Evolutionary conservation across 1,140 invertebrate genomes (phyloP).

Genomic region (Neuroterus valhalla): DNA sequence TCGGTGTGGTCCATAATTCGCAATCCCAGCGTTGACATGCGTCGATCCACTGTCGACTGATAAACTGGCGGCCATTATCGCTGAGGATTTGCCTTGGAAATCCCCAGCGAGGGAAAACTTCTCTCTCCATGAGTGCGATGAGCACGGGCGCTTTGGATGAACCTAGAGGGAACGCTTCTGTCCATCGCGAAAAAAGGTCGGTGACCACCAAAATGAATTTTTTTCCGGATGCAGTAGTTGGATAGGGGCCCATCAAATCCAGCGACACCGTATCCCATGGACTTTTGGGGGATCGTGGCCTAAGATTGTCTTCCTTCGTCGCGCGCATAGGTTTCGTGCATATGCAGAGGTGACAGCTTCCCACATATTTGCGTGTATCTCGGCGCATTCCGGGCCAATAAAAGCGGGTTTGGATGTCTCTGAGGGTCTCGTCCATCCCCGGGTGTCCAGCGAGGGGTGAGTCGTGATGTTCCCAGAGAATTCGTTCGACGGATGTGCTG

Average conservation of each 20-base stretch:
- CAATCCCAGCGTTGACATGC: too few species aligned
- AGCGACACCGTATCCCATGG: conserved; percentile 50
- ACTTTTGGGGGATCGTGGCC: conserved; percentile 33
- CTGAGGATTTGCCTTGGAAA: conserved; percentile 45
- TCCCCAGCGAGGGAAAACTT: conserved; percentile 49
- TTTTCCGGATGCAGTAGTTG: neutral
- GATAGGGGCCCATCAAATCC: conserved; percentile 44
- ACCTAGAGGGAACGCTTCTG: conserved; percentile 31
- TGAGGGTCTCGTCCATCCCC: conserved; percentile 41
- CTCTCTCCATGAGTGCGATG: neutral
- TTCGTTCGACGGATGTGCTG: neutral
- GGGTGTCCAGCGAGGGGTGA: conserved; percentile 44
- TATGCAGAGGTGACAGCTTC: conserved; percentile 35
- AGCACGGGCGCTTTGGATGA: neutral
- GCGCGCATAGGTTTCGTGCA: conserved; percentile 25
- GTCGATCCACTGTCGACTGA: neutral
- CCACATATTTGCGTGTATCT: conserved; percentile 37
- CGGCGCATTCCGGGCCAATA: conserved; percentile 33
- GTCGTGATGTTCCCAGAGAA: conserved; percentile 45
- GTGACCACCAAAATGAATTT: conserved; percentile 34
- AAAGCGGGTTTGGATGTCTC: conserved; percentile 31
- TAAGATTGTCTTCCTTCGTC: neutral
- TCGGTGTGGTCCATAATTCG: too few species aligned
- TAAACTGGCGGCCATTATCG: conserved; percentile 49
- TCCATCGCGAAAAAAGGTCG: conserved; percentile 41